Conservation (phyloP, 1,140 invertebrate genomes). For the Tetramorium parvispinum region DNA sequence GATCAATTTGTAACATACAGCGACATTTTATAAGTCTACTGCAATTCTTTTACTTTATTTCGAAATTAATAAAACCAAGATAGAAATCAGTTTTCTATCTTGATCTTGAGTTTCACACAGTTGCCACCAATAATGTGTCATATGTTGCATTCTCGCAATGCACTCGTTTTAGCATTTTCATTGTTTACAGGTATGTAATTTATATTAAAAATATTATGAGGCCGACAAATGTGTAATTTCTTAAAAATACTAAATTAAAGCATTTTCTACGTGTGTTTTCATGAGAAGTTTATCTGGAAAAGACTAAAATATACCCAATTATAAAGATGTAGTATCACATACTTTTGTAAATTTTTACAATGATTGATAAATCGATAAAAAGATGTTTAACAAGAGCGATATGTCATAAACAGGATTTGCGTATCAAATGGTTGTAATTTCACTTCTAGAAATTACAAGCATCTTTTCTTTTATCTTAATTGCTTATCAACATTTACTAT, state of each 20-base stretch:
- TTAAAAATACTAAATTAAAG: not conserved
- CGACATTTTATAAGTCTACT: not conserved
- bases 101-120: not conserved
- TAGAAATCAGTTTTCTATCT: not conserved
- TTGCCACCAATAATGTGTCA: not conserved
- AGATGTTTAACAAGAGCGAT: not conserved
- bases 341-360: constrained; percentile 22
- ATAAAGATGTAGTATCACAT: not conserved
- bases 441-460: not conserved
- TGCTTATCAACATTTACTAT: not conserved
- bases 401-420: not conserved
- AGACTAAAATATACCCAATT: not conserved
- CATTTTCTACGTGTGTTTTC: not conserved
- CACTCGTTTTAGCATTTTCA: not conserved
- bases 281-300: not conserved
- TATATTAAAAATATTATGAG: not conserved
- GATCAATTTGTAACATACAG: constrained; percentile 54
- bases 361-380: not conserved
- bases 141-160: not conserved
- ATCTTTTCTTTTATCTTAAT: constrained; percentile 15
- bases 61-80: constrained; percentile 14
- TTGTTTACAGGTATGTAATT: not conserved
- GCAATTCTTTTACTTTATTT: not conserved
- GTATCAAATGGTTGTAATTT: not conserved
- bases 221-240: not conserved